Conservation (phyloP, 2,888 invertebrate genomes). For the Lumbricus terrestris region DNA sequence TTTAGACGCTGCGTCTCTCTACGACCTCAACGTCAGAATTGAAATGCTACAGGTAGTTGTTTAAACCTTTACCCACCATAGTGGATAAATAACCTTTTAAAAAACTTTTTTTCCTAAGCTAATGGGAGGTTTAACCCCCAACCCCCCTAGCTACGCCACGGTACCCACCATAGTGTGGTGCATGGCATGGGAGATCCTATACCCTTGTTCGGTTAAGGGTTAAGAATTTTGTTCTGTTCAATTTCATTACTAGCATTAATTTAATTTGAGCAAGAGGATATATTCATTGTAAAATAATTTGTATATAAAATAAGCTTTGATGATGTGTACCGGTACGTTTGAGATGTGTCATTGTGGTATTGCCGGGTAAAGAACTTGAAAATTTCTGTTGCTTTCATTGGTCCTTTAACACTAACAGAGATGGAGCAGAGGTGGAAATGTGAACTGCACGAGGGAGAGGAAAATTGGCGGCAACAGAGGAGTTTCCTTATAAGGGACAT, state of each 20-base stretch:
- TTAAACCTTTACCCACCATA: no score
- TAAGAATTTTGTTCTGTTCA: background rate
- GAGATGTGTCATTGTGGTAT: no score
- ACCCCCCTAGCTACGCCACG: no score
- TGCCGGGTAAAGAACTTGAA: background rate
- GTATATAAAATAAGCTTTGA: background rate
- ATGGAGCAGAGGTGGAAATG: background rate
- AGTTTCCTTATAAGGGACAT: no score
- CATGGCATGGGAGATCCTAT: no score
- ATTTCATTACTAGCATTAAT: background rate
- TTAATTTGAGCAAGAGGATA: background rate
- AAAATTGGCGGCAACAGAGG: background rate
- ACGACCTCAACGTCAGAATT: background rate
- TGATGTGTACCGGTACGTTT: background rate
- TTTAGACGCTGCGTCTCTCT: background rate
- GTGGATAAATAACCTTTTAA: no score
- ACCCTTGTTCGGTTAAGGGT: no score
- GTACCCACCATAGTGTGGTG: no score
- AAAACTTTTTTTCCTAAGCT: no score
- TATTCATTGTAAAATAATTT: background rate
- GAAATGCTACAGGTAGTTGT: background rate
- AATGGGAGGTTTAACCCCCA: no score
- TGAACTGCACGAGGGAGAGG: no score
- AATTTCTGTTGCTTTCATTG: background rate
- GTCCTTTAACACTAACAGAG: background rate